phyloP scores from a whole-genome alignment of 2,113 vertebrate species.

The Chaetura pelagica region DNA sequence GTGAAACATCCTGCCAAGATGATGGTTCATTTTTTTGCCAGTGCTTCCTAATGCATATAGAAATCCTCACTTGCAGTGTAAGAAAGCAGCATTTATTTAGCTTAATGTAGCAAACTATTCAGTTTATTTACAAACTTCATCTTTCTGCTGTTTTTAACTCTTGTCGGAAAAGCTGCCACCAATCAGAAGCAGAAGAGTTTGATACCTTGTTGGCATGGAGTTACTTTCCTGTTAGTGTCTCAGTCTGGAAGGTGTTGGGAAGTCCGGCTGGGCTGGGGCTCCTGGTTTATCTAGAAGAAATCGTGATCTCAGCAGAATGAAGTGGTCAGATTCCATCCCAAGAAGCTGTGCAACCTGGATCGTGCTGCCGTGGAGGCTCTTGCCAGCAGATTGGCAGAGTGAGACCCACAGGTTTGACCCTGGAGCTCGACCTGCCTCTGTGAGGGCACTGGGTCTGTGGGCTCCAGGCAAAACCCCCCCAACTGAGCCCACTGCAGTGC shows the following conservation, averaged over 20 bases:
- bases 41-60: background rate
- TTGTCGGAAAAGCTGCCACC: background rate
- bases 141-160: constrained; percentile 22
- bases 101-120: constrained; percentile 52
- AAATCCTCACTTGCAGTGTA: background rate
- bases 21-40: background rate
- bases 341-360: background rate
- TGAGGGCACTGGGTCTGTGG: background rate
- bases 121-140: constrained; percentile 25
- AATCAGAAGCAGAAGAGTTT: background rate
- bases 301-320: background rate
- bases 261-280: background rate
- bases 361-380: background rate
- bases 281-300: background rate
- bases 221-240: background rate
- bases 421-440: background rate
- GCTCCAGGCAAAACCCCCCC: background rate
- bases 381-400: background rate
- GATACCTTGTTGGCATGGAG: accelerated
- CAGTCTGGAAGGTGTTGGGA: background rate
- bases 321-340: background rate
- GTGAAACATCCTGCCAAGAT: constrained; percentile 27
- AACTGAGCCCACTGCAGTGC: background rate
- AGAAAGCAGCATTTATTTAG: constrained; percentile 48
- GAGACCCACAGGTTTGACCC: background rate